These are phyloP conservation scores for Syngnathus typhle DNA, from an alignment of 2,113 vertebrate species.

Conservation along the genomic window DNA sequence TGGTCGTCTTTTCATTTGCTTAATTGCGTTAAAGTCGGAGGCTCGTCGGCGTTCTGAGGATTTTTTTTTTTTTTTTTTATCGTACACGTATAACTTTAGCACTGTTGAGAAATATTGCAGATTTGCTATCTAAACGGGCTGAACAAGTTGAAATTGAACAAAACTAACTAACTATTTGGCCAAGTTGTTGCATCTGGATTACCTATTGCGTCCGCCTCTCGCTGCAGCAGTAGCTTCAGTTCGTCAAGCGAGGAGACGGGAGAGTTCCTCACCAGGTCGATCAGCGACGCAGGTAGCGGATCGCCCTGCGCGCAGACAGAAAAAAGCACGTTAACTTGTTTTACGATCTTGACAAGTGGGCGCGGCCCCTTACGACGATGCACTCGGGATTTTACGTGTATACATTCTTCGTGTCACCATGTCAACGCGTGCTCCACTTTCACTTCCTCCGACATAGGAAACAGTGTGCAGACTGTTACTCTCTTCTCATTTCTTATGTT, in stretches of 20 bases:
- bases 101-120: too few species aligned
- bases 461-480: constrained; percentile 39
- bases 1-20: neutral
- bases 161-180: too few species aligned
- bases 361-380: neutral
- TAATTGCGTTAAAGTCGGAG: neutral
- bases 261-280: constrained; percentile 80
- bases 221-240: constrained; percentile 81
- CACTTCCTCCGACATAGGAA: constrained; percentile 49
- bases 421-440: constrained; percentile 51
- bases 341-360: neutral
- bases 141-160: too few species aligned
- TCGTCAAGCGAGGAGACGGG: constrained; percentile 85
- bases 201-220: constrained; percentile 83
- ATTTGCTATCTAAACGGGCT: too few species aligned
- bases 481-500: constrained; percentile 46
- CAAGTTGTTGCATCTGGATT: constrained; percentile 25
- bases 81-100: too few species aligned
- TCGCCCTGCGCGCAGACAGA: constrained; percentile 73
- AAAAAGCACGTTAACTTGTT: neutral
- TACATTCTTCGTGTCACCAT: neutral
- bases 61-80: constrained; percentile 9
- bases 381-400: neutral
- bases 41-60: neutral
- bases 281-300: constrained; percentile 82